Evolutionary conservation across 2,113 vertebrate species (phyloP).

Genomic region (Isurus oxyrinchus): DNA sequence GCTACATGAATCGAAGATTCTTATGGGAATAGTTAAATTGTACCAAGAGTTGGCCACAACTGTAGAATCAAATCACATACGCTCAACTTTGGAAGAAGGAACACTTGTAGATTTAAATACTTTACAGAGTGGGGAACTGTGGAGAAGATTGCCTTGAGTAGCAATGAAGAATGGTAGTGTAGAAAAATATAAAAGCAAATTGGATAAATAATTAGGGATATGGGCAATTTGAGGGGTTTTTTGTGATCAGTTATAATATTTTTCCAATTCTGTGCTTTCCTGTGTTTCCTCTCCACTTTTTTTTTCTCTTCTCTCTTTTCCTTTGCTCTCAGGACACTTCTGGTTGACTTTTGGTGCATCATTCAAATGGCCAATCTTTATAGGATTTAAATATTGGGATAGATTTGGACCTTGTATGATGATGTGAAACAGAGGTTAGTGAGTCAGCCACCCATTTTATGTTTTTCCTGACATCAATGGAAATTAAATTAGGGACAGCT

Average conservation of each 20-base stretch:
- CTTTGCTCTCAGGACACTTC: neutral
- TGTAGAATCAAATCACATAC: neutral
- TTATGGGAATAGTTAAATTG: neutral
- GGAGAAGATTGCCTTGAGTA: neutral
- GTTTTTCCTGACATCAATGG: neutral
- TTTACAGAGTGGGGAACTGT: neutral
- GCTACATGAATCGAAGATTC: neutral
- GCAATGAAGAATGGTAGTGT: neutral
- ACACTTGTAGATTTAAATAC: neutral
- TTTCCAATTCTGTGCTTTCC: neutral
- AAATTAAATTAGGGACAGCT: neutral
- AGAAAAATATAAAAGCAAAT: neutral
- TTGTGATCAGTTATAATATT: neutral
- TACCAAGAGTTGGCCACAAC: neutral
- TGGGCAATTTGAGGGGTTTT: neutral
- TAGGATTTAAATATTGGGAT: neutral
- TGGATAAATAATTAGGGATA: neutral
- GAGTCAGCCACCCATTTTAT: neutral
- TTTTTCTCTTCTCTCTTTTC: neutral
- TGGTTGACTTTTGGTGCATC: neutral
- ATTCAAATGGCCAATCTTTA: neutral
- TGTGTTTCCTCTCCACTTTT: neutral
- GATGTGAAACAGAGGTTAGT: no score
- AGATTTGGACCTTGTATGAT: neutral
- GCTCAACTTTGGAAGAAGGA: neutral